Conservation (phyloP, 64 coral and sea anemone genomes). For the Stichodactyla mertensii region DNA sequence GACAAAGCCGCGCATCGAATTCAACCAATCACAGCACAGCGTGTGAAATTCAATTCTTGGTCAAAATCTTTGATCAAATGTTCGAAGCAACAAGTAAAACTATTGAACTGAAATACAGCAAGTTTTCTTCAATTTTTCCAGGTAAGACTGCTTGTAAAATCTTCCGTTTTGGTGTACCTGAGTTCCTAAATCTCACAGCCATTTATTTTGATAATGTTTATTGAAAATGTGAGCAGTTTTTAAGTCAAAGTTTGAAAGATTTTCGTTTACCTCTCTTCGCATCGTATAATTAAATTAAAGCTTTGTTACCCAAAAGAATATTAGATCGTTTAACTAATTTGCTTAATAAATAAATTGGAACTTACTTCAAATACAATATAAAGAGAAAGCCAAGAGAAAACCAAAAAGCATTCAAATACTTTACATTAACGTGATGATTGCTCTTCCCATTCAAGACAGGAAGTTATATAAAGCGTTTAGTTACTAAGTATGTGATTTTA, state of each 20-base stretch:
- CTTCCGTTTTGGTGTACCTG: background rate
- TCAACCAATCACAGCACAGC: constrained; percentile 17
- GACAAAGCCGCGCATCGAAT: constrained; percentile 5
- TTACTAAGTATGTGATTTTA: no score
- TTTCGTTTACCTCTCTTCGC: background rate
- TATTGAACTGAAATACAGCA: background rate
- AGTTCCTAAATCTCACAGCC: background rate
- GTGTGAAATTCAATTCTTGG: constrained; percentile 24
- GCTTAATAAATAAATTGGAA: no score
- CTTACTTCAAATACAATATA: no score
- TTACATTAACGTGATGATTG: no score
- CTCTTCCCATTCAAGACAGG: no score
- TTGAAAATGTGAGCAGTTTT: background rate
- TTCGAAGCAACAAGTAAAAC: background rate
- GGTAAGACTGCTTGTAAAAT: background rate
- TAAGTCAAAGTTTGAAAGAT: background rate
- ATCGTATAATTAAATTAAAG: background rate
- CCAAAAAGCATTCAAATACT: no score
- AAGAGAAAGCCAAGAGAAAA: no score
- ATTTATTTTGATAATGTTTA: background rate
- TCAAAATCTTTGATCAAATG: constrained; percentile 7
- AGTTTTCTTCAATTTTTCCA: background rate
- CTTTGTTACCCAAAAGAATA: no score
- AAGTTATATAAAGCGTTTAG: no score
- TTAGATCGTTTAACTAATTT: background rate